A percentile compares a stretch with the other conserved stretches of the same genome.
Conservation (phyloP, 1,140 invertebrate species). For the Drosophila nigrodunni region DNA sequence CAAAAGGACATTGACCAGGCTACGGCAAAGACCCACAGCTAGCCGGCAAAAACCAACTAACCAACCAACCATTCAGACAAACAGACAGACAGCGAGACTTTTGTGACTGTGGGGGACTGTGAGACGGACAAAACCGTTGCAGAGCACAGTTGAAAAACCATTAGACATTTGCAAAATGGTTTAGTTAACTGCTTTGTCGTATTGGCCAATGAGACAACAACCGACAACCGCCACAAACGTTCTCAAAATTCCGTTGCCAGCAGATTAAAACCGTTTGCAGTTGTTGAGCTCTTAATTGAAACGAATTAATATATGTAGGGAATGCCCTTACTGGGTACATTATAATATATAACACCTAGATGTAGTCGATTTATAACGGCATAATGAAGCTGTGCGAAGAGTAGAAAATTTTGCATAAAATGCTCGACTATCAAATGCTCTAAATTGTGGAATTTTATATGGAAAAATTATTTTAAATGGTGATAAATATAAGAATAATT, state of each 20-base stretch:
- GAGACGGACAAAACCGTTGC: conserved; percentile 50
- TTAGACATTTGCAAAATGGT: conserved; percentile 69
- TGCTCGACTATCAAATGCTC: neutral
- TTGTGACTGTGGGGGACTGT: neutral
- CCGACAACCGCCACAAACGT: neutral
- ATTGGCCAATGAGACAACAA: conserved; percentile 3
- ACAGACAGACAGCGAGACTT: conserved; percentile 17
- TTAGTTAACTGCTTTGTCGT: conserved; percentile 35
- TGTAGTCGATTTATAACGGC: neutral
- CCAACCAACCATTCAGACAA: conserved; percentile 33
- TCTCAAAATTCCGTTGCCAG: conserved; percentile 22
- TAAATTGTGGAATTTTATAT: too few species aligned
- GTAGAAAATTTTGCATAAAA: neutral
- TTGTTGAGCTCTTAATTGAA: conserved; percentile 15
- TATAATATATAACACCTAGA: conserved; percentile 1
- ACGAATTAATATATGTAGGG: conserved; percentile 13
- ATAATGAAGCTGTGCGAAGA: neutral
- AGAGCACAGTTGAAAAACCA: conserved; percentile 59
- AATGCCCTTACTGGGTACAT: neutral
- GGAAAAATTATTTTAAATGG: too few species aligned
- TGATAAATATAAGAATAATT: too few species aligned
- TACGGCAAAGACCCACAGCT: conserved; percentile 27
- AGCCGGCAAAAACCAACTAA: conserved; percentile 8
- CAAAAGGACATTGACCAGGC: conserved; percentile 73
- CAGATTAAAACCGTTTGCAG: conserved; percentile 4